Base-by-base conservation (phyloP, 2,888 invertebrate species). In the Acrobasis repandana region DNA sequence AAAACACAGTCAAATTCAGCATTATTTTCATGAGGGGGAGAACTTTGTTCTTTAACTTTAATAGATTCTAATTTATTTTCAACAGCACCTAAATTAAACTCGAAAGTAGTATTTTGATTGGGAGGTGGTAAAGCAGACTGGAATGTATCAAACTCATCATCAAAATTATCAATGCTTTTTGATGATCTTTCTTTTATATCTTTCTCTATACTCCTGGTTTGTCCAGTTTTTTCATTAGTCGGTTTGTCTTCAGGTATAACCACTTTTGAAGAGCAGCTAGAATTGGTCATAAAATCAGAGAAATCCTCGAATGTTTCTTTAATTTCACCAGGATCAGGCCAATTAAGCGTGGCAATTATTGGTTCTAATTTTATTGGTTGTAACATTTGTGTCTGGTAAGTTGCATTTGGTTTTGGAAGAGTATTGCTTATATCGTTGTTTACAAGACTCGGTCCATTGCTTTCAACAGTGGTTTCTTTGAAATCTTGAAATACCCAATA, bases 251-350 rank as follows among this genome's bases (percentile, higher is more conserved):
- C 43, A 33, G 46, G 20, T 28, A 47, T n/a, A 43, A 43, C 43
- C 16, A 28, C 9, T 28, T 28, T 46, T 46, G 20, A 28, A 20
- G 54, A 51, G 57, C 79, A 79, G 49, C 80, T 62, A 15, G 85
- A 73, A 69, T 72, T 84, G 20, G 87, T 83, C 48, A 86, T 73
- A 65, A 91, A 90, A 66, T 91, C 89, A 9, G 91, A 79, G 68
- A 92, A 92, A 67, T 90, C 88, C 54, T 90, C 87, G 75, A 90
- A 92, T 1, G 83, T 85, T 64, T 83, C 86, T 69, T 90, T 92
- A 0, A 93, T 87, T 73, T 92, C 85, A 6, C 93, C 92, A 62
- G 93, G 93, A 63, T 88, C 86, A 14, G 93, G 93, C 93, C 93
- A 93, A 66, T 93, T 93, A 34, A 93, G 75, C n/a, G 85, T 83